Evolutionary conservation across 2,113 vertebrate genomes (phyloP), one percentile per base, ranked within the genome.

Genomic region (Mystacornis crossleyi): DNA sequence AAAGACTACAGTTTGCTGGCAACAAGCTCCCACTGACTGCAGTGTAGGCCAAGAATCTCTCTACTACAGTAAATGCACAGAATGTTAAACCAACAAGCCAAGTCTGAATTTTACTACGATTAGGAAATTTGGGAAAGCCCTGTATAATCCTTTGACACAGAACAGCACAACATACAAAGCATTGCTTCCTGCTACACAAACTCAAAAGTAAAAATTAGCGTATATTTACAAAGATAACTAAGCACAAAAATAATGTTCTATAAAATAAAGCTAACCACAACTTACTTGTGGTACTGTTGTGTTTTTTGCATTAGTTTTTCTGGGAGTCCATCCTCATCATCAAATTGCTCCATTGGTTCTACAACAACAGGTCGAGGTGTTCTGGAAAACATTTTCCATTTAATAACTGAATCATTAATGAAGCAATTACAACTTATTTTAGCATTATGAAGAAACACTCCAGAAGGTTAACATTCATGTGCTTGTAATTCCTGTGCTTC

Each of bases 281-380:
- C 98, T 98, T 98, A 99, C 99, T 99, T 99, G 81, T 99, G 98
- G 96, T 99, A 99, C 48, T 98, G 99, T 24, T 99, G 99, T 36
- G 98, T 98, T 97, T 99, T 99, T 65, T 98, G 99, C 97, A 99
- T 98, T 64, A 99, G 48, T 74, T 99, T 99, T 95, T 99, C 99
- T 74, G 99, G 98, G 31, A 99, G 97, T 34, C 99, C 99, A 93
- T 99, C 99, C 97, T 99, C 99, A 91, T 99, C 98, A 94, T 99
- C 99, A 96, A 99, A 98, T 81, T 99, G 99, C 74, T 99, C 99
- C 95, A 99, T 98, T 23, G 99, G 99, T 94, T 99, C 99, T 79
- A 99, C 99, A 90, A 99, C 99, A 89, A 99, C 99, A 60, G 99
- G 99, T 88, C 99, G 98, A 62, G 99, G 99, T 26, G 99, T 99